Conservation (phyloP, 2,113 vertebrate genomes). For the Atractosteus spatula region DNA sequence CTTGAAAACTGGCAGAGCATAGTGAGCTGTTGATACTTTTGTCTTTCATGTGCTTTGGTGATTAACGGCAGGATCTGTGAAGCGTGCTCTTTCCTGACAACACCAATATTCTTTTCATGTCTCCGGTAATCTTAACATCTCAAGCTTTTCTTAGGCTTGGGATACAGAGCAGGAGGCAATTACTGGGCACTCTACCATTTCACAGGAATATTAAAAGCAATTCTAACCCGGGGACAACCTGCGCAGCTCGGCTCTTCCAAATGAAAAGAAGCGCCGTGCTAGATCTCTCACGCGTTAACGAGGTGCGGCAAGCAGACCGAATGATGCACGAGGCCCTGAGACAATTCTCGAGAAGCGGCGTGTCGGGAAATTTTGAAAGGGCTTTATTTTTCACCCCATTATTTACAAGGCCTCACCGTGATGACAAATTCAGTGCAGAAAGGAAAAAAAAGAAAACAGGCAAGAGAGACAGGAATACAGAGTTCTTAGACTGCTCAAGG, state of each 20-base stretch:
- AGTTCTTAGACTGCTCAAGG: too few species aligned
- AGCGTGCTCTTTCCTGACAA: conserved; percentile 32
- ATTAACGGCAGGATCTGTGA: conserved; percentile 32
- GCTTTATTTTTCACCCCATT: background rate
- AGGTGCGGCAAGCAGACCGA: background rate
- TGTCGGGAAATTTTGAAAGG: background rate
- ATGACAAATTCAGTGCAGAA: too few species aligned
- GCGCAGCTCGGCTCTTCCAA: conserved; percentile 3
- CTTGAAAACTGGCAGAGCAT: background rate
- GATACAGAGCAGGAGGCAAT: conserved; percentile 26
- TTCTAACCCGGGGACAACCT: conserved; percentile 5
- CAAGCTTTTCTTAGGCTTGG: conserved; percentile 24
- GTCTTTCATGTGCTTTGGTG: background rate
- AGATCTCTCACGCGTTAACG: background rate
- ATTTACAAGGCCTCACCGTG: background rate
- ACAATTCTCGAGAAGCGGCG: background rate
- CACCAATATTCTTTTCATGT: conserved; percentile 30
- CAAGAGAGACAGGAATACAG: too few species aligned
- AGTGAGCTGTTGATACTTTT: background rate
- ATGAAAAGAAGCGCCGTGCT: conserved; percentile 7
- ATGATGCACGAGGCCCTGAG: background rate
- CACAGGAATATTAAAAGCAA: conserved; percentile 3
- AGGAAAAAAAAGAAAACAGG: too few species aligned
- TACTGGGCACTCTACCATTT: conserved; percentile 13
- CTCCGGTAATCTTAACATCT: conserved; percentile 43